Conservation (phyloP, 2,113 vertebrate species). For the Syrmaticus mikado region DNA sequence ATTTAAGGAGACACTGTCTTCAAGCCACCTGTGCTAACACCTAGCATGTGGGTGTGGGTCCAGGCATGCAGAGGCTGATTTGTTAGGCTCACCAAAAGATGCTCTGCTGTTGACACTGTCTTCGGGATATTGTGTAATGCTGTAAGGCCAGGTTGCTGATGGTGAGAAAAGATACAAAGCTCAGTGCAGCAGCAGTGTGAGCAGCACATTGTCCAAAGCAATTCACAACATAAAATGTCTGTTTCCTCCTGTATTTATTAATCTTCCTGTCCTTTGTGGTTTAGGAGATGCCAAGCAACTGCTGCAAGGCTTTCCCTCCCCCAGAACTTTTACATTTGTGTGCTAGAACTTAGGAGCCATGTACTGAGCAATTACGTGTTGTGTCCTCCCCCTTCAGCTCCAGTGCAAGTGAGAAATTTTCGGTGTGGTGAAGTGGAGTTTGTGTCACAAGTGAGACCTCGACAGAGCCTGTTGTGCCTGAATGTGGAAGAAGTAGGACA, state of each 20-base stretch:
- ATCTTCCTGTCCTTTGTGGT: neutral
- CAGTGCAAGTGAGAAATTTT: conserved; percentile 63
- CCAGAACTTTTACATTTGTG: neutral
- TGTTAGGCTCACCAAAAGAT: neutral
- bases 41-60: accelerated
- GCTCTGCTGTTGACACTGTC: neutral
- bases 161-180: neutral
- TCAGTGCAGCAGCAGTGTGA: neutral
- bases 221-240: neutral
- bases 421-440: conserved; percentile 54
- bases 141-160: neutral
- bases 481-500: conserved; percentile 52
- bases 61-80: neutral
- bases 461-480: conserved; percentile 39
- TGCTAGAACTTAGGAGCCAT: neutral
- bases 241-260: neutral
- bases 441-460: conserved; percentile 25
- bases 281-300: neutral
- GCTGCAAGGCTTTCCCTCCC: neutral
- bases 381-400: conserved; percentile 1
- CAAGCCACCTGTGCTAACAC: neutral
- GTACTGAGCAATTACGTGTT: neutral
- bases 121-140: neutral
- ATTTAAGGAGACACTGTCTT: neutral
- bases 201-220: neutral